phyloP scores from a whole-genome alignment of 2,888 invertebrate genomes.

The Lithosia quadra region DNA sequence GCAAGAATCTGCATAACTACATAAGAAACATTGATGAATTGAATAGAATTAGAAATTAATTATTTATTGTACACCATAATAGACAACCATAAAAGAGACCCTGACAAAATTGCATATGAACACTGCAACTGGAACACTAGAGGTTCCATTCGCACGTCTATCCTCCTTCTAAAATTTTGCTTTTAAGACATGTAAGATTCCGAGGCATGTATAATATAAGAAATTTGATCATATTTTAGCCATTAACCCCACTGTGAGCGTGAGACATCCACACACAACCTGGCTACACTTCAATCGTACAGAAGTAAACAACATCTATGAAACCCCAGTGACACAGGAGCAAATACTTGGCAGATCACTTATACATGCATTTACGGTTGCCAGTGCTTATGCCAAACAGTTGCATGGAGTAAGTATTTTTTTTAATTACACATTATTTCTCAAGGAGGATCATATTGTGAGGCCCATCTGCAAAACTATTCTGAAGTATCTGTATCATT shows the following conservation, averaged over 20 bases:
- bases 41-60: too few species aligned
- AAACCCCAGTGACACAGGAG: conserved; percentile 88
- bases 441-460: too few species aligned
- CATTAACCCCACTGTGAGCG: conserved; percentile 73
- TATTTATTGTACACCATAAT: too few species aligned
- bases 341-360: conserved; percentile 91
- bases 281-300: conserved; percentile 90
- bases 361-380: conserved; percentile 91
- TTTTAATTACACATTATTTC: background rate
- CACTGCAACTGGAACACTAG: too few species aligned
- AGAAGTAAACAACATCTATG: conserved; percentile 89
- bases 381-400: conserved; percentile 92
- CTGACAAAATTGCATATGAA: too few species aligned
- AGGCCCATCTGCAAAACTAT: too few species aligned
- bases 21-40: too few species aligned
- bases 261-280: conserved; percentile 91
- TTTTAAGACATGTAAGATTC: background rate
- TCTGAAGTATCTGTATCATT: too few species aligned
- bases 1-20: too few species aligned
- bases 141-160: too few species aligned
- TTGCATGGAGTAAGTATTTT: conserved; percentile 89
- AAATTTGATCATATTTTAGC: conserved; percentile 71
- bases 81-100: too few species aligned
- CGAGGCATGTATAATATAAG: background rate
- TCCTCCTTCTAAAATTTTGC: too few species aligned